A percentile compares a stretch with the other conserved stretches of the same genome.
Evolutionary conservation across 2,888 invertebrate genomes (phyloP).

Genomic region (Clepsis dumicolana): DNA sequence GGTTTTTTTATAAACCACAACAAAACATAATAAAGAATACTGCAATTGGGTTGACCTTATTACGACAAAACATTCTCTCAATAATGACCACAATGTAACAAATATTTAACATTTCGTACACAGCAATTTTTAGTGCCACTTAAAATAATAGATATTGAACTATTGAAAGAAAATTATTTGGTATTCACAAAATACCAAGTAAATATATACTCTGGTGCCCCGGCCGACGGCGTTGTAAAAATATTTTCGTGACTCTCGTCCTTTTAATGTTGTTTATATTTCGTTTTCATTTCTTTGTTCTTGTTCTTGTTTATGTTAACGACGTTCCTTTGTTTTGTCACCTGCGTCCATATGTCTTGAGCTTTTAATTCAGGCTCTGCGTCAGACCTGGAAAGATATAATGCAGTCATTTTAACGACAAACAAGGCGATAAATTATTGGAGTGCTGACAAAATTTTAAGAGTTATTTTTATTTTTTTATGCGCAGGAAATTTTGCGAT

Average conservation of each 20-base stretch:
- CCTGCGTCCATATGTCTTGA: constrained; percentile 47
- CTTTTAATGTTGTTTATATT: constrained; percentile 49
- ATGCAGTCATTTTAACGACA: constrained; percentile 23
- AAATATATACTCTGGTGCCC: constrained; percentile 26
- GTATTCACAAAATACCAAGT: constrained; percentile 23
- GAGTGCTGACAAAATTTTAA: not conserved
- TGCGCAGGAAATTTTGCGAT: not conserved
- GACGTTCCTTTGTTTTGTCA: constrained; percentile 53
- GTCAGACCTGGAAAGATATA: constrained; percentile 37
- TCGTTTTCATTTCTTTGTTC: constrained; percentile 49
- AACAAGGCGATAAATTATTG: constrained; percentile 9
- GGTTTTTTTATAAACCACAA: too few species aligned
- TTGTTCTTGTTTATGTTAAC: constrained; percentile 42
- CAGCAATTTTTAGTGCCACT: too few species aligned
- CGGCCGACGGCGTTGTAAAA: constrained; percentile 60
- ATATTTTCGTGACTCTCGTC: constrained; percentile 52
- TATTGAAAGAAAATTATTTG: not conserved
- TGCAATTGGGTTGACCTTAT: too few species aligned
- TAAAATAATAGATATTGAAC: too few species aligned
- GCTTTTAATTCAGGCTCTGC: constrained; percentile 45
- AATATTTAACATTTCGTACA: too few species aligned
- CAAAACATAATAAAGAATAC: too few species aligned
- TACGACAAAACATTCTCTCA: too few species aligned
- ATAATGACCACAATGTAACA: too few species aligned
- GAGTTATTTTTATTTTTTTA: not conserved